Evolutionary conservation across 2,113 vertebrate species (phyloP).

Genomic region (Chaenogobius annularis): DNA sequence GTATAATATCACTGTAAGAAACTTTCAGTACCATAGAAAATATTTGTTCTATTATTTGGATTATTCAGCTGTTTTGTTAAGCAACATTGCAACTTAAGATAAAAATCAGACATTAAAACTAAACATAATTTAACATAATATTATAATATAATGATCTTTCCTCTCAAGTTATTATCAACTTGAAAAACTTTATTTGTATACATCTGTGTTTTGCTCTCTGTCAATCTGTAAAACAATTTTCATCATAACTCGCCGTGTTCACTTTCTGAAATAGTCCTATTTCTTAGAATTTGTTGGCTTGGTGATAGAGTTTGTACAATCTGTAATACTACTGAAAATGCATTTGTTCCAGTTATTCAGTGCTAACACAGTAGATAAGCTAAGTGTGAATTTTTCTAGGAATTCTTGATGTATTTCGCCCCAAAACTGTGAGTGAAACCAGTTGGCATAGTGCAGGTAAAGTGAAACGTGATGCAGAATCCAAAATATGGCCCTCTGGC

Average conservation of each 20-base stretch:
- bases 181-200: no score
- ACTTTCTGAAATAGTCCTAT: not conserved
- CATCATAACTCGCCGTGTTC: no score
- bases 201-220: no score
- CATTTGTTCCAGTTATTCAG: not conserved
- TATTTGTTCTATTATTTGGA: no score
- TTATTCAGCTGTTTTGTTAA: not conserved
- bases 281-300: not conserved
- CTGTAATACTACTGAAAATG: not conserved
- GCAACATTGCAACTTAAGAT: not conserved
- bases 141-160: no score
- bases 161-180: no score
- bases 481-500: slow-evolving; percentile 3
- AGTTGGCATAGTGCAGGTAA: not conserved
- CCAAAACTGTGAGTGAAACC: not conserved
- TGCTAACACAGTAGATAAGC: not conserved
- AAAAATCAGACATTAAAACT: not conserved
- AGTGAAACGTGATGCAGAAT: not conserved
- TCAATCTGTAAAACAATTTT: not conserved
- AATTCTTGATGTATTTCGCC: not conserved
- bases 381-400: not conserved
- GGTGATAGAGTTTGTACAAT: not conserved
- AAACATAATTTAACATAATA: not conserved
- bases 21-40: not conserved
- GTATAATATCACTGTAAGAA: not conserved